Evolutionary conservation across 2,888 invertebrate genomes (phyloP).

Genomic region (Zeuzera pyrina): DNA sequence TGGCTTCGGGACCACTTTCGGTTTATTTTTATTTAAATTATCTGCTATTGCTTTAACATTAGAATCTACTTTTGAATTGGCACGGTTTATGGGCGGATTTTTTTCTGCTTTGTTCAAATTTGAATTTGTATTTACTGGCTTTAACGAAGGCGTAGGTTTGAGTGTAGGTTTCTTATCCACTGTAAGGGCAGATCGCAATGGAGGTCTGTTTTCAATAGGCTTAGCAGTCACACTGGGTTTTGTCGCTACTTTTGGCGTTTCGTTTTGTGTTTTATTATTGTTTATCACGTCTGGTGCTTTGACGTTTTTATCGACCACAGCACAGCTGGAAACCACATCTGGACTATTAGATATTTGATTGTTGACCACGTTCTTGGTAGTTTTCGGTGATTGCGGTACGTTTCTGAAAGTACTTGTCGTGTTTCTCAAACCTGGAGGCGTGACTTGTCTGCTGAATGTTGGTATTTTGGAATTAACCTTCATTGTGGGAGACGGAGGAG

Average conservation of each 20-base stretch:
- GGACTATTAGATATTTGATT: slow-evolving; percentile 75
- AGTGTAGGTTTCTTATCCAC: slow-evolving; percentile 50
- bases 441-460: slow-evolving; percentile 56
- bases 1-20: slow-evolving; percentile 62
- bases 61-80: slow-evolving; percentile 50
- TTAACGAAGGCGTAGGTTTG: slow-evolving; percentile 38
- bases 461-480: slow-evolving; percentile 62
- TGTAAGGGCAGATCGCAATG: slow-evolving; percentile 43
- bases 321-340: slow-evolving; percentile 82
- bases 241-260: slow-evolving; percentile 57
- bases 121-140: slow-evolving; percentile 39
- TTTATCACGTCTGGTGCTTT: slow-evolving; percentile 78
- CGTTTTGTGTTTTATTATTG: slow-evolving; percentile 56
- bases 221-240: slow-evolving; percentile 58
- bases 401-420: slow-evolving; percentile 49
- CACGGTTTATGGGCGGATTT: slow-evolving; percentile 38
- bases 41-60: slow-evolving; percentile 61
- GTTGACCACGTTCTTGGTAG: slow-evolving; percentile 32
- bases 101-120: slow-evolving; percentile 38
- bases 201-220: slow-evolving; percentile 51
- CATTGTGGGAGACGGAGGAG: slow-evolving; percentile 51
- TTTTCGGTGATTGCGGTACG: slow-evolving; percentile 55
- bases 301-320: slow-evolving; percentile 60
- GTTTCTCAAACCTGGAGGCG: slow-evolving; percentile 64
- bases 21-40: slow-evolving; percentile 61